phyloP scores from a whole-genome alignment of 2,888 invertebrate genomes.

The Myopa testacea region DNA sequence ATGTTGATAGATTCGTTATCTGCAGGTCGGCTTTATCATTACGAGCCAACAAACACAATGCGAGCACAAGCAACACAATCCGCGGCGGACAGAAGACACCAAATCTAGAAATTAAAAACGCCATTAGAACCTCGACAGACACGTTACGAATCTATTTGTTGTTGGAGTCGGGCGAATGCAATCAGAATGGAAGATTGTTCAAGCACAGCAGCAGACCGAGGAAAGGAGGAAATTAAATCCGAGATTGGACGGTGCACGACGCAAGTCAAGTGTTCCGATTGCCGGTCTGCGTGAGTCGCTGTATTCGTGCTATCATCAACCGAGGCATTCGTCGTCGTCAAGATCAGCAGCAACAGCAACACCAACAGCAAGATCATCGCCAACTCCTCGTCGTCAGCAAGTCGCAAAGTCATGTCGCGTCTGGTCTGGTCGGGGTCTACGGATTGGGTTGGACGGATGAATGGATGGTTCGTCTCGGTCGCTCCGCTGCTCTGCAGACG shows the following conservation, averaged over 20 bases:
- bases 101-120: slow-evolving; percentile 45
- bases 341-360: neutral
- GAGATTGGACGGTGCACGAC: neutral
- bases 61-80: slow-evolving; percentile 53
- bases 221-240: slow-evolving; percentile 23
- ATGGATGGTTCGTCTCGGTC: slow-evolving; percentile 4
- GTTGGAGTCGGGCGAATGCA: slow-evolving; percentile 7
- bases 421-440: neutral
- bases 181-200: slow-evolving; percentile 30
- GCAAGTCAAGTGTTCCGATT: slow-evolving; percentile 9
- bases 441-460: neutral
- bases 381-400: slow-evolving; percentile 25
- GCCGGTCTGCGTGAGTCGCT: neutral
- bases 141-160: slow-evolving; percentile 58
- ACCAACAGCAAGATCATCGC: neutral
- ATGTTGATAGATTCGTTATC: slow-evolving; percentile 38
- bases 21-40: slow-evolving; percentile 12
- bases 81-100: slow-evolving; percentile 47
- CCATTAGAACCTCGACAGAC: slow-evolving; percentile 62
- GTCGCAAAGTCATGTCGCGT: slow-evolving; percentile 36
- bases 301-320: slow-evolving; percentile 23
- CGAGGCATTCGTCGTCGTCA: slow-evolving; percentile 16
- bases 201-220: neutral
- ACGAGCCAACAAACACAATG: slow-evolving; percentile 12
- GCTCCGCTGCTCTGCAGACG: neutral